These are phyloP conservation scores for Quadriops clusia DNA, from an alignment of 2,888 invertebrate genomes.

Conservation along the genomic window DNA sequence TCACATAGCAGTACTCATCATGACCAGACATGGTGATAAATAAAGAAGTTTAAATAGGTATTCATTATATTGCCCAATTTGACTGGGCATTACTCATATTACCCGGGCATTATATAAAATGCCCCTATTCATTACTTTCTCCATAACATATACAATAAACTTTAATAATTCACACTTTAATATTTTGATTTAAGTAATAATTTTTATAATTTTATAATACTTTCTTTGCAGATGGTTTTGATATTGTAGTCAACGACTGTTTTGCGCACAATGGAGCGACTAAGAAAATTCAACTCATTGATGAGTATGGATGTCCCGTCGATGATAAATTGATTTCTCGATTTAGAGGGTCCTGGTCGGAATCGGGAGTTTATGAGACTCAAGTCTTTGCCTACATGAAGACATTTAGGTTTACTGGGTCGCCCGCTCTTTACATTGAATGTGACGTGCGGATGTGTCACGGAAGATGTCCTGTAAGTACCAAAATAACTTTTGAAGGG, in stretches of 20 bases:
- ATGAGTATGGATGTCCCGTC: conserved; percentile 86
- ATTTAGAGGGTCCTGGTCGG: conserved; percentile 88
- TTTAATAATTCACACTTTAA: too few relatives aligned
- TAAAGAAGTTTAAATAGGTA: too few relatives aligned
- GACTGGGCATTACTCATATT: too few relatives aligned
- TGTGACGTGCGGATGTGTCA: conserved; percentile 94
- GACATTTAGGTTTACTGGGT: conserved; percentile 86
- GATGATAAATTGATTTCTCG: conserved; percentile 86
- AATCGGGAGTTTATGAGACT: conserved; percentile 80
- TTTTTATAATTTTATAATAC: too few relatives aligned
- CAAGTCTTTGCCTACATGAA: conserved; percentile 93
- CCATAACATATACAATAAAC: too few relatives aligned
- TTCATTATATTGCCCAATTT: too few relatives aligned
- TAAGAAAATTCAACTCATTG: conserved; percentile 82
- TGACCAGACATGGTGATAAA: too few relatives aligned
- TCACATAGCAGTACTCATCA: too few relatives aligned
- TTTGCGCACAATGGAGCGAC: conserved; percentile 89
- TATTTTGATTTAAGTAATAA: too few relatives aligned
- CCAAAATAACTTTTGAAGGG: neutral
- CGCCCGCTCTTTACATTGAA: conserved; percentile 86
- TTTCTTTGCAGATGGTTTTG: conserved; percentile 69
- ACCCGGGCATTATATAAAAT: too few relatives aligned
- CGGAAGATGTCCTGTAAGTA: conserved; percentile 80
- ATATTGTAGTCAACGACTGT: conserved; percentile 89
- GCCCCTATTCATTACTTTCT: too few relatives aligned